Evolutionary conservation across 1,140 invertebrate genomes (phyloP).

Genomic region (Metaphire vulgaris): DNA sequence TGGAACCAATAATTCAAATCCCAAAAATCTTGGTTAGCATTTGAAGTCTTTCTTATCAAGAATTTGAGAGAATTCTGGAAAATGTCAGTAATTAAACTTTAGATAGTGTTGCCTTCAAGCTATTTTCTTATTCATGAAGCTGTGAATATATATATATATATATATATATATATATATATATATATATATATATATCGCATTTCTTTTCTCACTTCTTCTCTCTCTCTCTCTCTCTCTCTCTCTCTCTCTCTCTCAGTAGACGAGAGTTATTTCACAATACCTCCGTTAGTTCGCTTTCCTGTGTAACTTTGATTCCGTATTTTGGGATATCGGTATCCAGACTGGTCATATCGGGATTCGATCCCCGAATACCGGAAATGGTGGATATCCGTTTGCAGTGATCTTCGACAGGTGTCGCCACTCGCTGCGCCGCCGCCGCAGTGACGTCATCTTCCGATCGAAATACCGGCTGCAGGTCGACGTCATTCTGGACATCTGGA

Average conservation of each 20-base stretch:
- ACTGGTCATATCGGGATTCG: neutral
- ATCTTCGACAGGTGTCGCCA: neutral
- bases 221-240: constrained; percentile 17
- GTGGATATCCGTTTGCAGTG: neutral
- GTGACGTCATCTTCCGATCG: neutral
- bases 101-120: no score
- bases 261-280: neutral
- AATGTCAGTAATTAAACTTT: no score
- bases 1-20: no score
- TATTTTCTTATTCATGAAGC: no score
- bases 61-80: no score
- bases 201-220: constrained; percentile 1
- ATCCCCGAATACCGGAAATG: neutral
- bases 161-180: no score
- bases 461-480: neutral
- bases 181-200: no score
- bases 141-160: no score
- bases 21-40: no score
- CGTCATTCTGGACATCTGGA: neutral
- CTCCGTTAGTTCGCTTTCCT: neutral
- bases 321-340: neutral
- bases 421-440: neutral
- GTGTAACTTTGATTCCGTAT: neutral
- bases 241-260: neutral
- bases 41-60: no score